phyloP scores from a whole-genome alignment of 2,113 vertebrate species.

The Pristiophorus japonicus region DNA sequence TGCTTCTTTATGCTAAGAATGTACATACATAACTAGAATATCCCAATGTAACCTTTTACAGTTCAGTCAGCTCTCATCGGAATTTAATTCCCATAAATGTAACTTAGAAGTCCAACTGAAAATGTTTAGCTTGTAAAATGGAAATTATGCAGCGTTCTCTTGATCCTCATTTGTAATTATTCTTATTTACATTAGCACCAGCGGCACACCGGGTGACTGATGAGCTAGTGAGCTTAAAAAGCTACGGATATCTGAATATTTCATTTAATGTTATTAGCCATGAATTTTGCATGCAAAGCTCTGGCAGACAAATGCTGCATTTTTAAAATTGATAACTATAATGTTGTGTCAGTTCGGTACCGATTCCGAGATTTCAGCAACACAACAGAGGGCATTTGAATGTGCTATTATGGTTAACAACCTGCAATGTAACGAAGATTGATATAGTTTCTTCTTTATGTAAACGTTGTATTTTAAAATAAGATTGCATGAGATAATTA shows the following conservation, averaged over 20 bases:
- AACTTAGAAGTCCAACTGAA: background rate
- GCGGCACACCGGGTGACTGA: background rate
- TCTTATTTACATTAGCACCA: background rate
- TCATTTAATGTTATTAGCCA: conserved; percentile 22
- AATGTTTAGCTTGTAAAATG: background rate
- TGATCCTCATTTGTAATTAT: background rate
- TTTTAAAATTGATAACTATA: background rate
- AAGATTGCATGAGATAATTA: background rate
- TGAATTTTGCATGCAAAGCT: conserved; percentile 22
- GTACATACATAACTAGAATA: background rate
- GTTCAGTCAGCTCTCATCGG: background rate
- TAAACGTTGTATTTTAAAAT: background rate
- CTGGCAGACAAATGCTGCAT: background rate
- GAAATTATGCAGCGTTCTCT: background rate
- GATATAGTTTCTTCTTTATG: background rate
- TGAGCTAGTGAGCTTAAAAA: conserved; percentile 4
- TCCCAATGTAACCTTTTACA: background rate
- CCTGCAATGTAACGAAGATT: background rate
- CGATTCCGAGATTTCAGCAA: background rate
- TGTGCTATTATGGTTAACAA: background rate
- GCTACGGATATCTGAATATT: background rate
- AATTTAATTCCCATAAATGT: background rate
- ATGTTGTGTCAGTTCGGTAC: background rate
- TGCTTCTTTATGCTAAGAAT: too few relatives aligned
- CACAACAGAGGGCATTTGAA: background rate